These are phyloP conservation scores for Xenopus laevis DNA, from an alignment of 2,113 vertebrate species.

Conservation along the genomic window DNA sequence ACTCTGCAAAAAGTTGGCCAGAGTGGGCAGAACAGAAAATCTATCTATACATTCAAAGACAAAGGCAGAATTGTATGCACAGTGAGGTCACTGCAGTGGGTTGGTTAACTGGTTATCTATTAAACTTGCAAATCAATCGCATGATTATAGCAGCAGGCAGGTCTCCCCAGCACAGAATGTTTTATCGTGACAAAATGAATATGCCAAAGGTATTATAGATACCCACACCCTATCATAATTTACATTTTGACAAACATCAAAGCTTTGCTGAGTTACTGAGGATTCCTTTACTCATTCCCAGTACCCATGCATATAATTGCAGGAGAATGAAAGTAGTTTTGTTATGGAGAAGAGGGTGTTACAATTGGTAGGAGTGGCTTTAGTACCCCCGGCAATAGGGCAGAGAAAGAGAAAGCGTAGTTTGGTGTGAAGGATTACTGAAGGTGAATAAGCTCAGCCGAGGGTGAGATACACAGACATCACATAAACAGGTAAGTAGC, in stretches of 20 bases:
- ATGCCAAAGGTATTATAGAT: too few relatives aligned
- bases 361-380: slow-evolving; percentile 20
- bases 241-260: too few relatives aligned
- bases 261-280: too few relatives aligned
- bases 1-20: neutral
- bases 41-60: slow-evolving; percentile 1
- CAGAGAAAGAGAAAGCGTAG: slow-evolving; percentile 13
- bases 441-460: slow-evolving; percentile 5
- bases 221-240: too few relatives aligned
- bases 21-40: neutral
- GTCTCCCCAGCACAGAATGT: too few relatives aligned
- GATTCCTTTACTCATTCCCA: too few relatives aligned
- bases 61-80: slow-evolving; percentile 27
- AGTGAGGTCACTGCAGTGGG: slow-evolving; percentile 16
- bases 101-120: slow-evolving; percentile 38
- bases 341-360: slow-evolving; percentile 8
- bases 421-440: slow-evolving; percentile 19
- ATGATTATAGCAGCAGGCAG: neutral
- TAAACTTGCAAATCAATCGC: slow-evolving; percentile 20
- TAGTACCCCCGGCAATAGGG: neutral
- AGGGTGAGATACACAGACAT: neutral
- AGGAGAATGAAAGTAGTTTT: too few relatives aligned
- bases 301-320: too few relatives aligned
- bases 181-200: too few relatives aligned
- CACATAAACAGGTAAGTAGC: slow-evolving; percentile 3